Evolutionary conservation across 2,797 vertebrate genomes (phyloP).

Genomic region (Pampus argenteus): DNA sequence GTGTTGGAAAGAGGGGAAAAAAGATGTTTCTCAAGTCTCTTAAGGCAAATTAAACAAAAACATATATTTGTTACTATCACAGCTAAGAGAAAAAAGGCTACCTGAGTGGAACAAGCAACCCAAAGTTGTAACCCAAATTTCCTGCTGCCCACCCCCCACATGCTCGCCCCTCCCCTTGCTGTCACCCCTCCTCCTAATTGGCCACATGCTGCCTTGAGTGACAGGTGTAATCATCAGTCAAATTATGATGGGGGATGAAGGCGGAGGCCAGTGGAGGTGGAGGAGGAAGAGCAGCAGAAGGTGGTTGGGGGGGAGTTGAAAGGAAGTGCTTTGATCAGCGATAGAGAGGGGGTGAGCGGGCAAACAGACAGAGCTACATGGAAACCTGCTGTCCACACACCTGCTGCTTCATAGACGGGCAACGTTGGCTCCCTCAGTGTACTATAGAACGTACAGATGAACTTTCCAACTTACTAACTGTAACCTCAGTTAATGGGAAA

Average conservation of each 20-base stretch:
- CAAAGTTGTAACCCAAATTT: conserved; percentile 63
- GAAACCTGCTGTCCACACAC: conserved; percentile 83
- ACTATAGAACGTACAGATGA: conserved; percentile 23
- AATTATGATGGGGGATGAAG: conserved; percentile 84
- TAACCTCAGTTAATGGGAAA: conserved; percentile 14
- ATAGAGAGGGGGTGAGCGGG: conserved; percentile 69
- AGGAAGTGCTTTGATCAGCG: conserved; percentile 80
- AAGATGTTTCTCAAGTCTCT: conserved; percentile 62
- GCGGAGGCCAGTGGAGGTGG: conserved; percentile 53
- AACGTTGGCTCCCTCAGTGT: conserved; percentile 54
- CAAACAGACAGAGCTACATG: conserved; percentile 76
- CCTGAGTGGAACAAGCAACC: conserved; percentile 52
- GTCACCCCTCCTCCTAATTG: conserved; percentile 81
- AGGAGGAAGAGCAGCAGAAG: conserved; percentile 66
- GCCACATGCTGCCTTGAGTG: conserved; percentile 91
- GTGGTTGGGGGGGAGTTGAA: conserved; percentile 55
- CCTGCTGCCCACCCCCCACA: conserved; percentile 22
- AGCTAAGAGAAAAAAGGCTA: conserved; percentile 61
- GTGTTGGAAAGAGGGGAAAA: conserved; percentile 35
- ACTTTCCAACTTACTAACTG: conserved; percentile 5
- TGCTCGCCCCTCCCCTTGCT: conserved; percentile 59
- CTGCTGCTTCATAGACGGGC: conserved; percentile 77
- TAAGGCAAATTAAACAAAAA: conserved; percentile 68
- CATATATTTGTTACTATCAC: conserved; percentile 67
- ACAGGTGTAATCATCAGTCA: conserved; percentile 95